Evolutionary conservation across 2,888 invertebrate genomes (phyloP), one percentile per base, ranked within the genome.

Genomic region (Dyspetes luteomarginatus): DNA sequence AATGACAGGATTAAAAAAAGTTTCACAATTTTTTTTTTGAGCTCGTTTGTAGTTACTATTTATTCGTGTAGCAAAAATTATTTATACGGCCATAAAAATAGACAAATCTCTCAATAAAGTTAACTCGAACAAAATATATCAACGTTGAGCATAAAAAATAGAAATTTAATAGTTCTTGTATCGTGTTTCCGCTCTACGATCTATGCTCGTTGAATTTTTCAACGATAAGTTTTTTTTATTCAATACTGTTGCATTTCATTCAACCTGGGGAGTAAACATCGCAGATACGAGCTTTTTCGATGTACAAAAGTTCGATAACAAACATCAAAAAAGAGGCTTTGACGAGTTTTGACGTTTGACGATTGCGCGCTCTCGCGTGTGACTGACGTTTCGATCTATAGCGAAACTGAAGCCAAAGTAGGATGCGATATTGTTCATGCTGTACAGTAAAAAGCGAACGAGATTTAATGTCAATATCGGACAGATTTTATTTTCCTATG

Each of bases 331-430:
- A 68, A 41, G 41, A 52, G 36, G 24, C 65, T 71, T 64, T 72
- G 65, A 71, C 55, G 50, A 55, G 52, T 64, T 64, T 68, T 75
- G 9, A 41, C 36, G 17, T 72, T 68, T 71, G 64, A 30, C 64
- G 65, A 56, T 72, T 65, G 48, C 17, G 15, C 48, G 4, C 48
- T n/a, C 17, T 45, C 45, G 55, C 50, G 22, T 62, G 60, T 26
- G 24, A 72, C 60, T 62, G 62, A 72, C 62, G 26, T 48, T 62
- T 58, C 50, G 50, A 62, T 52, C 15, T 17, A 9, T 36, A 15
- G 17, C 48, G 17, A 48, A 52, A 26, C 28, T 28, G 28, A 50
- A 50, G 22, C 50, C 30, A 56, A 9, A 60, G 55, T 24, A n/a
- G 58, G 12, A 56, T 36, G 65, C 56, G 58, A 41, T 52, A 52